Percentiles rank a stretch among this genome's conserved stretches.
These are phyloP conservation scores for Amazonetta brasiliensis DNA, from an alignment of 2,797 vertebrate genomes.

Conservation along the genomic window DNA sequence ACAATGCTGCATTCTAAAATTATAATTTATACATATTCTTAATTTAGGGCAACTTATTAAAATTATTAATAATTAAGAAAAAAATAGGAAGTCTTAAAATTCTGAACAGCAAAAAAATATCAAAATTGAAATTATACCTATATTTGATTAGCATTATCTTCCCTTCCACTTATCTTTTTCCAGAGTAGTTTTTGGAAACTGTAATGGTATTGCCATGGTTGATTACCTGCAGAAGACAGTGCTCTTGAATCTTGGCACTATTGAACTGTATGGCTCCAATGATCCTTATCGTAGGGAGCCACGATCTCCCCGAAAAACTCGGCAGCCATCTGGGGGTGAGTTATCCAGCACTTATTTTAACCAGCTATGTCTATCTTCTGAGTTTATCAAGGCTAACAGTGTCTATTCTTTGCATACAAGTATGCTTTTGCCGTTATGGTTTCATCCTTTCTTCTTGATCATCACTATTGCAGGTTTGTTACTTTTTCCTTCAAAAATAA, in stretches of 20 bases:
- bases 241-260: constrained; percentile 92
- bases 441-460: neutral
- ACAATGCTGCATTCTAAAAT: neutral
- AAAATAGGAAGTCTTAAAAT: neutral
- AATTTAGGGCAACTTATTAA: neutral
- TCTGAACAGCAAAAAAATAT: neutral
- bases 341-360: neutral
- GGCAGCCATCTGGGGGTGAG: constrained; percentile 97
- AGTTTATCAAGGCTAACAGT: neutral
- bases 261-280: constrained; percentile 94
- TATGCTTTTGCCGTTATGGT: neutral
- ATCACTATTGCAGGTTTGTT: neutral
- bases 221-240: constrained; percentile 98
- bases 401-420: neutral
- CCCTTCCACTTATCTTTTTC: constrained; percentile 12
- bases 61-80: neutral
- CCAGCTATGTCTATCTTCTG: neutral
- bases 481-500: neutral
- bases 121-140: neutral
- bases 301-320: constrained; percentile 94
- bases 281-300: constrained; percentile 98
- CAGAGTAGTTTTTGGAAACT: constrained; percentile 98
- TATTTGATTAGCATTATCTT: constrained; percentile 4
- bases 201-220: constrained; percentile 94
- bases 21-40: neutral